A percentile compares a stretch with the other conserved stretches of the same genome.
Evolutionary conservation across 2,888 invertebrate species (phyloP).

Genomic region (Portevinia maculata): DNA sequence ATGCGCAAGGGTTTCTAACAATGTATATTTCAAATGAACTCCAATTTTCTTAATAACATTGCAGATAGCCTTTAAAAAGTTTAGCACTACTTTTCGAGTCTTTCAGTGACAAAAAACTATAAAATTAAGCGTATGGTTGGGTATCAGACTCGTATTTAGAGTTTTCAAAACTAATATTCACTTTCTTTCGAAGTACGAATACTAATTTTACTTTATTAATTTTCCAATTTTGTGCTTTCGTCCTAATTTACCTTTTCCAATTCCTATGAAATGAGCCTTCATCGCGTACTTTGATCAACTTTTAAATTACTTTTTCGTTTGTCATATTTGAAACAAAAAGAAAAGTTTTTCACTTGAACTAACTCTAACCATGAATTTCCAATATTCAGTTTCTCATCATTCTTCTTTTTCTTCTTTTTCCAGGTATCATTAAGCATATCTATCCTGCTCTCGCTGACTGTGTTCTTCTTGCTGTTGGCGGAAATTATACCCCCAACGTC

Average conservation of each 20-base stretch:
- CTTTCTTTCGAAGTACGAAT: too few species aligned
- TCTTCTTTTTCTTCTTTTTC: conserved; percentile 80
- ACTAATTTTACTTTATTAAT: background rate
- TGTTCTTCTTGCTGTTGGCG: conserved; percentile 96
- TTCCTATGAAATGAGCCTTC: background rate
- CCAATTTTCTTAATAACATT: too few species aligned
- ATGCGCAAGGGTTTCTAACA: too few species aligned
- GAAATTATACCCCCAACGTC: conserved; percentile 96
- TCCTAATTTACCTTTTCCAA: background rate
- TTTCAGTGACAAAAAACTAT: too few species aligned
- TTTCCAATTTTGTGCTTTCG: background rate
- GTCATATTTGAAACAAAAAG: background rate
- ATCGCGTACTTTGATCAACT: conserved; percentile 16
- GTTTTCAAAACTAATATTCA: too few species aligned
- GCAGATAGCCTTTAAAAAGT: too few species aligned
- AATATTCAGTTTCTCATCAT: conserved; percentile 41
- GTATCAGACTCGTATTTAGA: too few species aligned
- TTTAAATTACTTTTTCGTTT: conserved; percentile 11
- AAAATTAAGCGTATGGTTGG: too few species aligned
- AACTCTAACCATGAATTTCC: conserved; percentile 53
- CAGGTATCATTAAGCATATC: conserved; percentile 97
- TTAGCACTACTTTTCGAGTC: too few species aligned
- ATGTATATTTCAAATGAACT: too few species aligned
- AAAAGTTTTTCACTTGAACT: conserved; percentile 69
- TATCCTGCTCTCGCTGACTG: conserved; percentile 96